Percentiles rank a stretch among this genome's conserved stretches.
phyloP scores from a whole-genome alignment of 2,888 invertebrate species.

The Malthinus seriepunctatus region DNA sequence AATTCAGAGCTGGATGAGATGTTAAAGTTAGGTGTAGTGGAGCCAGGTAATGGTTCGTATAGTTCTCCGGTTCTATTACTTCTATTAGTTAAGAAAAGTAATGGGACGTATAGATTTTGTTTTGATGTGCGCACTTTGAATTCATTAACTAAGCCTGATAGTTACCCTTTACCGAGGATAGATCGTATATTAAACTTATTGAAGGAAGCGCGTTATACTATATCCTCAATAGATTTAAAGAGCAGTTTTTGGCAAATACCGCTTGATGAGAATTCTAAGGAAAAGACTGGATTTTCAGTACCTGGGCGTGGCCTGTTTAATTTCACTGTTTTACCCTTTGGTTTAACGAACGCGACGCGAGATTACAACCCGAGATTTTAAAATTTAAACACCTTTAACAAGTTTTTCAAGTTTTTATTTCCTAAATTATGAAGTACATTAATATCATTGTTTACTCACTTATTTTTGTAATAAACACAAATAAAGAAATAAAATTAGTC shows the following conservation, averaged over 20 bases:
- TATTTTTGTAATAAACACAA: no score
- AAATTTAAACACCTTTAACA: no score
- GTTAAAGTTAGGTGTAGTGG: slow-evolving; percentile 14
- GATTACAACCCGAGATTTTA: no score
- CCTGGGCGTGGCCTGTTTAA: slow-evolving; percentile 36
- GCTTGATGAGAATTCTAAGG: slow-evolving; percentile 26
- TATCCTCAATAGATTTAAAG: slow-evolving; percentile 33
- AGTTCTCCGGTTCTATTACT: slow-evolving; percentile 35
- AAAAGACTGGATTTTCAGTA: slow-evolving; percentile 41
- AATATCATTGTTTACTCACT: no score
- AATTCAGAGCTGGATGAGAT: slow-evolving; percentile 23
- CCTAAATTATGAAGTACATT: no score
- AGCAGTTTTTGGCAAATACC: slow-evolving; percentile 38
- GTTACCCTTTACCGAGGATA: slow-evolving; percentile 36
- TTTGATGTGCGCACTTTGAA: slow-evolving; percentile 39
- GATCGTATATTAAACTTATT: slow-evolving; percentile 32
- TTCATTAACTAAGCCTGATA: slow-evolving; percentile 31
- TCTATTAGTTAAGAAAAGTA: slow-evolving; percentile 34
- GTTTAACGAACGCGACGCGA: slow-evolving; percentile 31
- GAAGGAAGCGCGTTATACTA: slow-evolving; percentile 31
- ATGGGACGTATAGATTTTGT: slow-evolving; percentile 32
- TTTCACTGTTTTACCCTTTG: slow-evolving; percentile 34
- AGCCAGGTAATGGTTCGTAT: slow-evolving; percentile 27
- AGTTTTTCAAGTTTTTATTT: no score
- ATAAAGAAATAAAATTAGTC: no score